A percentile compares a stretch with the other conserved stretches of the same genome.
Conservation (phyloP, 1,140 invertebrate genomes). For the Plectrocnemia conspersa region DNA sequence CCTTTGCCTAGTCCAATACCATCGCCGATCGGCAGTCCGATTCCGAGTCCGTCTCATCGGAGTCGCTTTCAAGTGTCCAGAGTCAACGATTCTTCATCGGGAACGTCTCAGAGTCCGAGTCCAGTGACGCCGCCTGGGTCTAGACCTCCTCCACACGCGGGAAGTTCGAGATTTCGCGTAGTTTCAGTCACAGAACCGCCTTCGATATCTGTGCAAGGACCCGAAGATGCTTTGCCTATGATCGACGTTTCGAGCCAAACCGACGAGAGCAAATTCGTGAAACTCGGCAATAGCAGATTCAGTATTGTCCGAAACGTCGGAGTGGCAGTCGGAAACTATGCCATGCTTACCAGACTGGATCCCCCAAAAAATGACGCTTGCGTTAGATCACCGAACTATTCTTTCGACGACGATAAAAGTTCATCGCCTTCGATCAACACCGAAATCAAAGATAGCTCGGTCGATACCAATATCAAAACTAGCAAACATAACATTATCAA, state of each 20-base stretch:
- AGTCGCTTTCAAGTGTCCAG: constrained; percentile 57
- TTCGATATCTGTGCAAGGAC: constrained; percentile 22
- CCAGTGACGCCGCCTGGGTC: constrained; percentile 35
- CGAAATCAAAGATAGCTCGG: too few relatives aligned
- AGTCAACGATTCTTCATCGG: constrained; percentile 45
- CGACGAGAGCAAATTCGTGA: constrained; percentile 28
- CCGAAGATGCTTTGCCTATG: constrained; percentile 9
- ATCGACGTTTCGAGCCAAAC: constrained; percentile 9
- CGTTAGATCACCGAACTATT: too few relatives aligned
- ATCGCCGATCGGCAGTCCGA: constrained; percentile 63
- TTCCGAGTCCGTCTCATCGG: constrained; percentile 53
- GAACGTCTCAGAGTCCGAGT: constrained; percentile 37
- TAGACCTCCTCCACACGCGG: too few relatives aligned
- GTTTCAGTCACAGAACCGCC: constrained; percentile 39
- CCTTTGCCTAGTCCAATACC: constrained; percentile 64
- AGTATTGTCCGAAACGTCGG: constrained; percentile 48
- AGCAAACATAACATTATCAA: constrained; percentile 40
- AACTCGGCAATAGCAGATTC: constrained; percentile 40
- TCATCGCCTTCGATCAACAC: too few relatives aligned
- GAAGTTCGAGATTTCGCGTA: constrained; percentile 44
- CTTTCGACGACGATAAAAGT: too few relatives aligned
- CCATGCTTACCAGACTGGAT: too few relatives aligned
- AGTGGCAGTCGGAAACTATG: constrained; percentile 23
- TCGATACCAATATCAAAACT: not conserved
- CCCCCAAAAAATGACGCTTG: too few relatives aligned